Base-by-base conservation (phyloP, 2,113 vertebrate genomes). In the Mormyrus lacerda region DNA sequence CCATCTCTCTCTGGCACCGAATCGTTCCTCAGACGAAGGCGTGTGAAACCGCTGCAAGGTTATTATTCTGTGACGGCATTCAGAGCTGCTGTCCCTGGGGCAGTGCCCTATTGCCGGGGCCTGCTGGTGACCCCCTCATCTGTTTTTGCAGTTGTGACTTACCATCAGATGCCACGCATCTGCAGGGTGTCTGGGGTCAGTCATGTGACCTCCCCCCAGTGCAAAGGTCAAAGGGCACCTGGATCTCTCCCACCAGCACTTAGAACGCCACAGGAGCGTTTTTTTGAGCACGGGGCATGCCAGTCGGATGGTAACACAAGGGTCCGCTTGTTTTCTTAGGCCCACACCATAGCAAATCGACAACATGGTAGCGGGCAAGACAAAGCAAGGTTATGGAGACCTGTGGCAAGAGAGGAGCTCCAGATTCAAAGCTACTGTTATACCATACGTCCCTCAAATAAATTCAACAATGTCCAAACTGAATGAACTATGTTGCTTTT, bases 161-260 rank as follows among this genome's bases (percentile, higher is more conserved):
- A 31, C 48, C 10, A 55, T n/a, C 85, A 87, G 85, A 87, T 35
- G 17, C 85, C 50, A 48, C 31, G 4, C 76, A 89, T 89, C 53
- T 84, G 88, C 50, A 89, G 51, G 88, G 88, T 7, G 55, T n/a
- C 84, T 58, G 27, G 89, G 83, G 44, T 42, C 31, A 47, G 82
- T 89, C 83, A 73, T 87, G 55, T 87, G 83, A 89, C 61, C 58
- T 19, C 61, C 61, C n/a, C 10, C 61, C 85, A 17, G 47, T 76
- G 39, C 65, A 58, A 48, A 85, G 89, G 89, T 89, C 84, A 89
- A 89, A 87, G 82, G n/a, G 27, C 84, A 50, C 44, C 89, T 76
- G 24, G 31, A 31, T 86, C 55, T 86, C 55, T 69, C 84, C 58
- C 45, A 85, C 48, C 17, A 9, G 50, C 85, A 55, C 42, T 89